These are phyloP conservation scores for Conus canariensis DNA, from an alignment of 2,888 invertebrate species.

Conservation along the genomic window DNA sequence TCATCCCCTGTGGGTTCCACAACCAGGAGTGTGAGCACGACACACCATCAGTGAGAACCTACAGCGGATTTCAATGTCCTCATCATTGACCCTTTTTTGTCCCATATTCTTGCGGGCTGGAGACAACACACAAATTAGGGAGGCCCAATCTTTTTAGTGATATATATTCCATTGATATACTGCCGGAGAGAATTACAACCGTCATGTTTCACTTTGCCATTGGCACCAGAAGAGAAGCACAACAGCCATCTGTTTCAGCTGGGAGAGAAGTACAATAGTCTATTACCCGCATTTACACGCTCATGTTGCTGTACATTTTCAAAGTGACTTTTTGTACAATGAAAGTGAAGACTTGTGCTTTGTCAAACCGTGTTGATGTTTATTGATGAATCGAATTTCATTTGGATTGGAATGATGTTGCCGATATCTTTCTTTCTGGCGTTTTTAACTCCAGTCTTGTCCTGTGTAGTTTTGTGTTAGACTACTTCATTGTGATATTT, in stretches of 20 bases:
- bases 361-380: slow-evolving; percentile 18
- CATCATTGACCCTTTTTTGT: neutral
- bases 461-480: neutral
- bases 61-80: neutral
- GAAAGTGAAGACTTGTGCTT: neutral
- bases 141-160: neutral
- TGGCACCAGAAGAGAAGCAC: neutral
- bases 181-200: slow-evolving; percentile 6
- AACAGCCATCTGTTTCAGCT: neutral
- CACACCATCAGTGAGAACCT: neutral
- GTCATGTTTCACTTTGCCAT: slow-evolving; percentile 5
- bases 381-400: neutral
- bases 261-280: neutral
- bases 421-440: neutral
- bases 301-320: slow-evolving; percentile 1
- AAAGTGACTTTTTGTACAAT: neutral
- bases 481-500: slow-evolving; percentile 11
- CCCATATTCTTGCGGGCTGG: neutral
- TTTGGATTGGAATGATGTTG: neutral
- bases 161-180: neutral
- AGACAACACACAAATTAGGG: neutral
- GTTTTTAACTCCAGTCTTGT: neutral
- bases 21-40: neutral
- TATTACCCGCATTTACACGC: neutral
- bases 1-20: neutral